Conservation (phyloP, 2,113 vertebrate species). For the Manacus vitellinus region DNA sequence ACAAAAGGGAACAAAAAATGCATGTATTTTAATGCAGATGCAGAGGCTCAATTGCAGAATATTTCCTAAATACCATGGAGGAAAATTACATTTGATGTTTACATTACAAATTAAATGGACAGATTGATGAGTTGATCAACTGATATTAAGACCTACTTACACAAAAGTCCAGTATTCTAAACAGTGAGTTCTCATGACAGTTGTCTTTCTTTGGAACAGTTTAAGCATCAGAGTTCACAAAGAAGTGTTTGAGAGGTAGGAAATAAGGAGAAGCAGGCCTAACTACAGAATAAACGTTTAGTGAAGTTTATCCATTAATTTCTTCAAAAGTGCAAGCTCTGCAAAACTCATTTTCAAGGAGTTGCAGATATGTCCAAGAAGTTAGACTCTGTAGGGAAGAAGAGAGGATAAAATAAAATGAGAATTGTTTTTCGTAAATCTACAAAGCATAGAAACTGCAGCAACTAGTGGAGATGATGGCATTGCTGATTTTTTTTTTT, state of each 20-base stretch:
- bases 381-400: neutral
- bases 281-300: neutral
- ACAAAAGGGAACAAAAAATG: neutral
- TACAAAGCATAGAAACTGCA: neutral
- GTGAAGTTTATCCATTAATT: neutral
- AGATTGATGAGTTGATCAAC: neutral
- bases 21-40: neutral
- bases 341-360: neutral
- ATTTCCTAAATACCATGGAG: neutral
- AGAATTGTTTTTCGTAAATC: neutral
- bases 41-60: neutral
- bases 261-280: neutral
- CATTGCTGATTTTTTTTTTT: neutral
- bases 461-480: neutral
- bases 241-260: neutral
- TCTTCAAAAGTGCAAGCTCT: neutral
- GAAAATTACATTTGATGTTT: neutral
- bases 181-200: neutral
- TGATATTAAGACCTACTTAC: neutral
- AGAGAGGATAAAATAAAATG: neutral
- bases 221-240: accelerated
- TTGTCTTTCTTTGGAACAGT: neutral
- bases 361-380: neutral
- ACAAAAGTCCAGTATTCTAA: neutral
- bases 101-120: neutral